Conservation (phyloP, 2,113 vertebrate genomes). For the Limnothrissa miodon region DNA sequence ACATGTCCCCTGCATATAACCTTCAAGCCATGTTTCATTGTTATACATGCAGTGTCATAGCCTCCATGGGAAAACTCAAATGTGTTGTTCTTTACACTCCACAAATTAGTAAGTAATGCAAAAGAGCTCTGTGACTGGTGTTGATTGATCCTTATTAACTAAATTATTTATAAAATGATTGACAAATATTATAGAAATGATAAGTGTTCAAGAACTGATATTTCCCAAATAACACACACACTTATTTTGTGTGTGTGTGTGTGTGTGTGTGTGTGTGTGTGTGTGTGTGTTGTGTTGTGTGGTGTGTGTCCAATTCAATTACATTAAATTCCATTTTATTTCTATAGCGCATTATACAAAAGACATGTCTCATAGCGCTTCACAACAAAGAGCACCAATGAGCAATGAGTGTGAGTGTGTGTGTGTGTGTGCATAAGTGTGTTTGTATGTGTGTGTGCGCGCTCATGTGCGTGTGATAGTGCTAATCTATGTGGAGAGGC, state of each 20-base stretch:
- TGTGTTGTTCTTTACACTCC: neutral
- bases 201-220: no score
- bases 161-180: no score
- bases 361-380: no score
- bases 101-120: neutral
- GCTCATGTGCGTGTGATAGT: no score
- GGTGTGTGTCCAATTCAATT: no score
- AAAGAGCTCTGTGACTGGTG: neutral
- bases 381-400: no score
- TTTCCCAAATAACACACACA: neutral
- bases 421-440: neutral
- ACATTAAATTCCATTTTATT: no score
- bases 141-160: no score
- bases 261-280: constrained; percentile 11
- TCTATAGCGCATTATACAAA: no score
- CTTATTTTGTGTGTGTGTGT: constrained; percentile 4
- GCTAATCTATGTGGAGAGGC: constrained; percentile 49
- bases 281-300: neutral
- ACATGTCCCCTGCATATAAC: neutral
- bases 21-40: neutral
- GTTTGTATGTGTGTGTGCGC: neutral
- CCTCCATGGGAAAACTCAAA: neutral
- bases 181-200: no score
- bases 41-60: neutral
- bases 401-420: no score